These are phyloP conservation scores for Pollicipes pollicipes DNA, from an alignment of 1,140 invertebrate genomes.

Conservation along the genomic window DNA sequence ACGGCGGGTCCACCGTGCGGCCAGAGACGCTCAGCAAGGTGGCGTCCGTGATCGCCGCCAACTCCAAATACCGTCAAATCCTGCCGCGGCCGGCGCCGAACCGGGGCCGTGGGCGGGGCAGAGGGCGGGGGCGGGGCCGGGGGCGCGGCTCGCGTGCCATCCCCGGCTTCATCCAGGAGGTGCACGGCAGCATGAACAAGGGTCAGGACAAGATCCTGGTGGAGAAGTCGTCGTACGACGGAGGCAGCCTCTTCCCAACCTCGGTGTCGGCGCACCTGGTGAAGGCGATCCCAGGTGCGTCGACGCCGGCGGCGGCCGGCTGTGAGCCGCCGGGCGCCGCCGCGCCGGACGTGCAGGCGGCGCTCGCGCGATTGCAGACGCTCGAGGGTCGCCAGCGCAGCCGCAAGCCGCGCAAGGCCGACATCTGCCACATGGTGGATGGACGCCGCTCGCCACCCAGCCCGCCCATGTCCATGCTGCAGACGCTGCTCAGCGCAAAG, in stretches of 20 bases:
- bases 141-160: constrained; percentile 7
- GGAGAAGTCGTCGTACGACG: constrained; percentile 61
- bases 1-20: constrained; percentile 5
- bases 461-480: neutral
- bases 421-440: constrained; percentile 9
- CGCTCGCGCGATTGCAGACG: constrained; percentile 24
- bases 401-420: constrained; percentile 14
- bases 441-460: neutral
- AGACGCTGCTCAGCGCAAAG: neutral
- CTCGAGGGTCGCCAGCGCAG: constrained; percentile 14
- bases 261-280: constrained; percentile 59
- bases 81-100: constrained; percentile 18
- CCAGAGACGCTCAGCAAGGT: constrained; percentile 8
- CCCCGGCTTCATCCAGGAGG: constrained; percentile 6
- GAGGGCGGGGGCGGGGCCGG: neutral
- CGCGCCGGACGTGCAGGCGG: too few relatives aligned
- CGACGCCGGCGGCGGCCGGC: constrained; percentile 29
- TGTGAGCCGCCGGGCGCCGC: constrained; percentile 8
- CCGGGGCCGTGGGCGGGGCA: constrained; percentile 15
- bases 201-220: constrained; percentile 11
- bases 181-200: constrained; percentile 7
- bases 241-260: constrained; percentile 66
- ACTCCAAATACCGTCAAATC: neutral
- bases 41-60: constrained; percentile 1
- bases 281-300: constrained; percentile 75